phyloP scores from a whole-genome alignment of 1,140 invertebrate species.

The Drosophila lacteicornis region DNA sequence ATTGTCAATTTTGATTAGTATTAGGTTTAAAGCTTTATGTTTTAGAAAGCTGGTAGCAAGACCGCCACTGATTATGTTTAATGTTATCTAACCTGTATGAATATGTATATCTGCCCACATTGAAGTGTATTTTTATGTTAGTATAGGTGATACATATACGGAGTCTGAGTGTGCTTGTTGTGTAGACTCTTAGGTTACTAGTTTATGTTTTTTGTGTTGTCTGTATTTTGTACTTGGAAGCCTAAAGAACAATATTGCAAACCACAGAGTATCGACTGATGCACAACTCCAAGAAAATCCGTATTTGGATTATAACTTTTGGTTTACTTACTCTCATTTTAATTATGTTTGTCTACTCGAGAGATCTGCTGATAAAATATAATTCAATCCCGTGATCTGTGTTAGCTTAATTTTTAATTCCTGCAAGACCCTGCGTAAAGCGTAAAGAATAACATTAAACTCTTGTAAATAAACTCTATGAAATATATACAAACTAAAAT shows the following conservation, averaged over 20 bases:
- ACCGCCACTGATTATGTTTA: conserved; percentile 64
- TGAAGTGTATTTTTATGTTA: conserved; percentile 51
- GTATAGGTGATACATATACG: conserved; percentile 21
- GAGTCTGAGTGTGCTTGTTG: conserved; percentile 31
- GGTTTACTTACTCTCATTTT: conserved; percentile 8
- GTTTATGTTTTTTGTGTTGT: conserved; percentile 80
- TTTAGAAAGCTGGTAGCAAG: conserved; percentile 56
- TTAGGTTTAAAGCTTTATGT: conserved; percentile 81
- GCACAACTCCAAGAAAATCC: conserved; percentile 25
- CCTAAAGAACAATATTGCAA: conserved; percentile 27
- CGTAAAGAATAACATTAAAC: conserved; percentile 43
- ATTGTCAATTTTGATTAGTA: conserved; percentile 68
- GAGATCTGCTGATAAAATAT: conserved; percentile 7
- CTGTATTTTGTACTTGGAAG: conserved; percentile 47
- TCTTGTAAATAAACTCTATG: conserved; percentile 71
- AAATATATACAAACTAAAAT: conserved; percentile 49
- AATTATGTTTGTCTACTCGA: conserved; percentile 1
- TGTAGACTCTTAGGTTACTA: conserved; percentile 63
- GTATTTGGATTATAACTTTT: conserved; percentile 7
- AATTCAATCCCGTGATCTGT: conserved; percentile 25
- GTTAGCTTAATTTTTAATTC: conserved; percentile 37
- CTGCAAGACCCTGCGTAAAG: conserved; percentile 36
- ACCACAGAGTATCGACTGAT: conserved; percentile 53
- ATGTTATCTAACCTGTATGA: conserved; percentile 62
- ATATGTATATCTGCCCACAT: conserved; percentile 50